Base-by-base conservation (phyloP, 1,140 invertebrate genomes). In the Heliconius hewitsoni region DNA sequence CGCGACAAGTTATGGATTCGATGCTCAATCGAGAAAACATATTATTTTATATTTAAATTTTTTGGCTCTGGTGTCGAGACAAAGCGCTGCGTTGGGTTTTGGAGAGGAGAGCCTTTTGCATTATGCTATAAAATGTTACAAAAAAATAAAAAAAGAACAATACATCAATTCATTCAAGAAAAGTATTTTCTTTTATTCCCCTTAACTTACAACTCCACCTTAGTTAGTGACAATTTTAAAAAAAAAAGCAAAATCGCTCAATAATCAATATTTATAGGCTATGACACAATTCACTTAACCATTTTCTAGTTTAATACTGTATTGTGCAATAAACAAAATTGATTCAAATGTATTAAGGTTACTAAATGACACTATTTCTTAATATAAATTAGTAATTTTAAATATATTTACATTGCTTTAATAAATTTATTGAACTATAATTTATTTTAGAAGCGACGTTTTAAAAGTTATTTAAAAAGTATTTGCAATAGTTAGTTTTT, bases 351-450 rank as follows among this genome's bases (percentile, higher is more conserved):
- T 66, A 30, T 30, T 66, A 13, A 23, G 60, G 23, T 66, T 30
- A 66, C 60, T 16, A 30, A 66, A 66, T n/a, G 30, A 27, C n/a
- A 27, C 23, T 66, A 66, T 66, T 66, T 66, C 60, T 30, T 11
- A 66, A 66, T 66, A 66, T 66, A 66, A 66, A 66, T 46, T 30
- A 30, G 23, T 66, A 13, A 66, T 66, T 66, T 66, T 9, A 66
- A 66, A 66, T 66, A 13, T 66, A 66, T 66, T 66, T 66, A 66
- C 60, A 66, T 66, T 66, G 9, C 27, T 30, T 66, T 66, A 66
- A 66, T 66, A 27, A 30, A 66, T 27, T 66, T 66, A 30, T 66
- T 16, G 23, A 66, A 66, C 0, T 27, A 30, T 66, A 66, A 66
- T 66, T 66, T 66, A 66, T 66, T 66, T 66, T 66, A 66, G 3